phyloP scores from a whole-genome alignment of 92 coral and sea anemone species.

The Galaxea fascicularis region DNA sequence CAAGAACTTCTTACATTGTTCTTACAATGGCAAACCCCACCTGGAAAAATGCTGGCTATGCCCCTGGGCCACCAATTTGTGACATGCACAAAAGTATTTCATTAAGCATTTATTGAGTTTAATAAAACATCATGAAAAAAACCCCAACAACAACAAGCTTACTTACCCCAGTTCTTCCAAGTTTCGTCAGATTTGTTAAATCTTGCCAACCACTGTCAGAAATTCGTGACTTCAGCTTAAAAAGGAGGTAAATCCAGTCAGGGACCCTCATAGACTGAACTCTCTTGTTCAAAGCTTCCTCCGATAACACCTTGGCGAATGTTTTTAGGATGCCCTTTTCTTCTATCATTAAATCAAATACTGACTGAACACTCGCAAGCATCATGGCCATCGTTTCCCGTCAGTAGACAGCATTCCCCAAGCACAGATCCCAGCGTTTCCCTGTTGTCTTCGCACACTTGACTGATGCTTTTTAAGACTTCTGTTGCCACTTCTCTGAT shows the following conservation, averaged over 20 bases:
- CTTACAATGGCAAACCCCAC: too few relatives aligned
- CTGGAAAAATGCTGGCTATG: too few relatives aligned
- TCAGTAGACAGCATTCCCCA: slow-evolving; percentile 35
- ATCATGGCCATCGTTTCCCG: slow-evolving; percentile 4
- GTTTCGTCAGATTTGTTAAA: slow-evolving; percentile 52
- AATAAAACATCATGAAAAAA: background rate
- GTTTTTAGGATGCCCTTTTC: slow-evolving; percentile 38
- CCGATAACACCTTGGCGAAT: background rate
- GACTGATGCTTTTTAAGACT: background rate
- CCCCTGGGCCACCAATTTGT: too few relatives aligned
- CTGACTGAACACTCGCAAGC: slow-evolving; percentile 20
- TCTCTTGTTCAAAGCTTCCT: slow-evolving; percentile 18
- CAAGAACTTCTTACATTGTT: too few relatives aligned
- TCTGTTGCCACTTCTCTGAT: background rate
- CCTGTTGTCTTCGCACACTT: slow-evolving; percentile 1
- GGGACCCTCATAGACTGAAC: slow-evolving; percentile 42
- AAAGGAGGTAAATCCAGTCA: slow-evolving; percentile 55
- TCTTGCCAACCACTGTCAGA: slow-evolving; percentile 60
- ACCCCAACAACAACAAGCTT: background rate
- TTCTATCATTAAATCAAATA: background rate
- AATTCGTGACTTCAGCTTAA: slow-evolving; percentile 43
- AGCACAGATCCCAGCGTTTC: slow-evolving; percentile 35
- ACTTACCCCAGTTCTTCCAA: slow-evolving; percentile 70
- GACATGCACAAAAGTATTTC: background rate
- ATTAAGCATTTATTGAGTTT: background rate